Conservation (phyloP, 2,113 vertebrate genomes). For the Puffinus mauretanicus region DNA sequence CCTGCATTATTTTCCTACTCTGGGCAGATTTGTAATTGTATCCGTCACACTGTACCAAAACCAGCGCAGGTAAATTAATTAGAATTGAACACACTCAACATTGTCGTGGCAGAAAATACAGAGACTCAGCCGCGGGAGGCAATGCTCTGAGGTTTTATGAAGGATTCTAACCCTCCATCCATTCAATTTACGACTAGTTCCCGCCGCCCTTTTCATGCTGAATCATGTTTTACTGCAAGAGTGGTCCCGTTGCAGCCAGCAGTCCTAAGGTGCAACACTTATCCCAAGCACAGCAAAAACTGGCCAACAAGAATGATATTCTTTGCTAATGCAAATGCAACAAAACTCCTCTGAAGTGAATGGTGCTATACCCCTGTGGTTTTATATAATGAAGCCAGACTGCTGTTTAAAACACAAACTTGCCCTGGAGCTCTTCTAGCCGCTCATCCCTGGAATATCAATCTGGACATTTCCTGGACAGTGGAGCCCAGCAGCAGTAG, state of each 20-base stretch:
- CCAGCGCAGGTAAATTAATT: background rate
- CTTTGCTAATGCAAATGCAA: background rate
- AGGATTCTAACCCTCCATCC: background rate
- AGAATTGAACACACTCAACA: background rate
- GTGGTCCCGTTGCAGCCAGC: background rate
- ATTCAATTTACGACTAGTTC: background rate
- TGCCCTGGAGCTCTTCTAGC: background rate
- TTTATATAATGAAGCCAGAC: background rate
- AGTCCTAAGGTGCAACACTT: background rate
- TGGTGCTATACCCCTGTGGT: background rate
- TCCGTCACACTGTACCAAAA: background rate
- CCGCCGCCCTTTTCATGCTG: background rate
- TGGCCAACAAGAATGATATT: background rate
- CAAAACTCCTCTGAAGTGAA: background rate
- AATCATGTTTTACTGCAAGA: background rate
- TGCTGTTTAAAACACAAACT: background rate
- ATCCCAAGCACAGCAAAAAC: background rate
- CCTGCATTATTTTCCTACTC: background rate
- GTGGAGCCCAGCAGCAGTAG: background rate
- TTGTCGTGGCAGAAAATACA: background rate
- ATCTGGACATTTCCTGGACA: constrained; percentile 3
- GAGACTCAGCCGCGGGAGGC: background rate
- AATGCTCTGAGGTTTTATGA: background rate
- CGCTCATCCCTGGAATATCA: background rate
- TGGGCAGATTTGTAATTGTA: background rate